A percentile compares a stretch with the other conserved stretches of the same genome.
phyloP scores from a whole-genome alignment of 92 coral and sea anemone species.

The Parazoanthus atlanticus region DNA sequence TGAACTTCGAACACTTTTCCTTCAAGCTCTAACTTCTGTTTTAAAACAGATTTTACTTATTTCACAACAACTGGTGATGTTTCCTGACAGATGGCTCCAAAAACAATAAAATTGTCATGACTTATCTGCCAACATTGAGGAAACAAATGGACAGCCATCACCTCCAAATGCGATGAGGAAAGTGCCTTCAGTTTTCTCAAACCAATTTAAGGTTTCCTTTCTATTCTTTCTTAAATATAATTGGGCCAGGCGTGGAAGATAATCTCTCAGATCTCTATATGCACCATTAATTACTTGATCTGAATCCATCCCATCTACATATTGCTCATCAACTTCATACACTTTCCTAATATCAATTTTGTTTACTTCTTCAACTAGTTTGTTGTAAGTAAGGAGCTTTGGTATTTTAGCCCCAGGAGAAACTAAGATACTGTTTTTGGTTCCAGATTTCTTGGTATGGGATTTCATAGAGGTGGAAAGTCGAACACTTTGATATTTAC shows the following conservation, averaged over 20 bases:
- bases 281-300: conserved; percentile 47
- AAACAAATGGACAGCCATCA: conserved; percentile 68
- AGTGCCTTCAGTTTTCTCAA: conserved; percentile 60
- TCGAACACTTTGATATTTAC: conserved; percentile 61
- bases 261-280: conserved; percentile 63
- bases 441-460: conserved; percentile 27
- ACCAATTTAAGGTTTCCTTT: conserved; percentile 49
- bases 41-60: too few relatives aligned
- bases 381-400: conserved; percentile 54
- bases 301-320: conserved; percentile 27
- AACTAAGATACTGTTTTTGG: conserved; percentile 50
- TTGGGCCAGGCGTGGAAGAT: conserved; percentile 60
- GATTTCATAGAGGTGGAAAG: conserved; percentile 62
- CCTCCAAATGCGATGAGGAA: conserved; percentile 69
- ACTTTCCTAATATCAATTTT: conserved; percentile 56
- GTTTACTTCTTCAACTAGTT: conserved; percentile 50
- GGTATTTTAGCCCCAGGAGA: conserved; percentile 55
- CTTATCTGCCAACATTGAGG: conserved; percentile 44
- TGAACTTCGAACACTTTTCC: too few relatives aligned
- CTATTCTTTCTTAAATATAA: conserved; percentile 13
- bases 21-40: too few relatives aligned
- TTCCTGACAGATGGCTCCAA: too few relatives aligned
- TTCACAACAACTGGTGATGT: too few relatives aligned
- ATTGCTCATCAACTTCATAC: conserved; percentile 49
- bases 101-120: too few relatives aligned